Base-by-base conservation (phyloP, 2,113 vertebrate species). In the Crotalus helleri region DNA sequence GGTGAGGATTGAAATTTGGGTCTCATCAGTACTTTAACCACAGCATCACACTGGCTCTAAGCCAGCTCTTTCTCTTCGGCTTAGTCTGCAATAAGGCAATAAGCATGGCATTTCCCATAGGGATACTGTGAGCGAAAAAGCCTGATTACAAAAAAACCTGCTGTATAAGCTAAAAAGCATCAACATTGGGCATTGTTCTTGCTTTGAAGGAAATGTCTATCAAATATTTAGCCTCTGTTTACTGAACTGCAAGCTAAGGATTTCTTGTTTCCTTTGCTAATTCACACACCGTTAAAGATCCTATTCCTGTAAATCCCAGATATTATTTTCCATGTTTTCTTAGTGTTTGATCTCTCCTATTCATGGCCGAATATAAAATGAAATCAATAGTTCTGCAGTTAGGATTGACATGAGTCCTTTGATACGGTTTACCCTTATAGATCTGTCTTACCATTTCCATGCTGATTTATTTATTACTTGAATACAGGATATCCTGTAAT, bases 191-290 rank as follows among this genome's bases (percentile, higher is more conserved):
- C 33, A n/a, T 29, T 57, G 58, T 21, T 94, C 59, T 2, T 64
- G 26, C 91, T n/a, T n/a, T 93, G 90, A 92, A 93, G 91, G 87
- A 92, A 85, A 39, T 49, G 61, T 33, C 55, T n/a, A 39, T 59
- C 33, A 87, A 19, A 44, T 17, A n/a, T 7, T 46, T 26, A 33
- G 55, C 92, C 91, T 96, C 94, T 59, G 39, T 49, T 91, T 91
- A 90, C 57, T 61, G 39, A 90, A 49, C 57, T 61, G 89, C 88
- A 92, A 86, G 91, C 54, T 59, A 15, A 15, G 0, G 3, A 26
- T 86, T 29, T 53, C 92, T 90, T 94, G 17, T 0, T 0, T 81
- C 90, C 88, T 59, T 91, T 92, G 64, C 29, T 89, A 49, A 5
- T n/a, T 8, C 39, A 88, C 91, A 44, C 57, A 74, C 57, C 91